These are phyloP conservation scores for Lucilia cuprina DNA, from an alignment of 1,140 invertebrate genomes.

Conservation along the genomic window DNA sequence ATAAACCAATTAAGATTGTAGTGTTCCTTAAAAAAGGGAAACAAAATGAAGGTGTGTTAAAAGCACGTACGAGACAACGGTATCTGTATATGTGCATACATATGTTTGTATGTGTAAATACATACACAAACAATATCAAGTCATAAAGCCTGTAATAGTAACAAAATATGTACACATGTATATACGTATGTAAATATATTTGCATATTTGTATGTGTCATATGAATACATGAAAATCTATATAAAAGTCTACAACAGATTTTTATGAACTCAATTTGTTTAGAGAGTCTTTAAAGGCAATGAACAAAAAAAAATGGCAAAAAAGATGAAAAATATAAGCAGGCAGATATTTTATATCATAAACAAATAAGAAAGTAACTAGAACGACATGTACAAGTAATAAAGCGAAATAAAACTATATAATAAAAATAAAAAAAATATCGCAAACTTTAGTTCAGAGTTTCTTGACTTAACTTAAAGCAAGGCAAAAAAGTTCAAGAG, in stretches of 20 bases:
- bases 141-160: constrained; percentile 1
- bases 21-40: neutral
- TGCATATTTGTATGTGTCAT: neutral
- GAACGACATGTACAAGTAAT: neutral
- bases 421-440: too few species aligned
- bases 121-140: neutral
- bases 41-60: neutral
- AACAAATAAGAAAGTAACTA: neutral
- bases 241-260: constrained; percentile 7
- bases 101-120: neutral
- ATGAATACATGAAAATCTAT: neutral
- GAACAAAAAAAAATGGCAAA: neutral
- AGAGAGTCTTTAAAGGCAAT: neutral
- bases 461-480: neutral
- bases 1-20: neutral
- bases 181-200: neutral
- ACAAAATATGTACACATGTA: neutral
- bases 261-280: constrained; percentile 18
- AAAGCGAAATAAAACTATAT: neutral
- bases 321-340: neutral
- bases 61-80: constrained; percentile 3
- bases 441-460: neutral
- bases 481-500: neutral
- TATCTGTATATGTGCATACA: neutral
- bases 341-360: neutral